phyloP scores from a whole-genome alignment of 1,140 invertebrate species.

The Diorhabda carinulata region DNA sequence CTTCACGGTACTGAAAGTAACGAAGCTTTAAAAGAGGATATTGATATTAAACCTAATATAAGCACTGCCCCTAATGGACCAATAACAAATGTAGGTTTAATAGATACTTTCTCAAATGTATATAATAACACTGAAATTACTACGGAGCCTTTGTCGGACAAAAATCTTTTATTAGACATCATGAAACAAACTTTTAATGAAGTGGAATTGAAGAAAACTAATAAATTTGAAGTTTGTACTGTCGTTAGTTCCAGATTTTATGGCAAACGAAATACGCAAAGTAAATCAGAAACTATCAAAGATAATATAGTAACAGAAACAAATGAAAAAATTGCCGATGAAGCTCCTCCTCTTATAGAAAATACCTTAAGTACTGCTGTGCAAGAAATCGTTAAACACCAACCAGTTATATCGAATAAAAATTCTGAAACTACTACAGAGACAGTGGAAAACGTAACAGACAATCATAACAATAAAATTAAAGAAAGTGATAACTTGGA shows the following conservation, averaged over 20 bases:
- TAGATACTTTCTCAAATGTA: conserved; percentile 43
- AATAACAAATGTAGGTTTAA: conserved; percentile 21
- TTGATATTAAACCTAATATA: conserved; percentile 9
- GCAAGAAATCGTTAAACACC: not conserved
- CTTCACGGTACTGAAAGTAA: conserved; percentile 47
- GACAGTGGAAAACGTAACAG: conserved; percentile 1
- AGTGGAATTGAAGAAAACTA: conserved; percentile 27
- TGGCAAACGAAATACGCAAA: conserved; percentile 8
- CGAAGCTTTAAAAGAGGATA: conserved; percentile 44
- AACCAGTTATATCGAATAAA: too few relatives aligned
- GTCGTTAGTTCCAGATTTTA: conserved; percentile 17
- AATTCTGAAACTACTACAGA: conserved; percentile 1
- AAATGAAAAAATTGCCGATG: not conserved
- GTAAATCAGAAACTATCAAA: conserved; percentile 9
- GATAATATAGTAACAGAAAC: conserved; percentile 4
- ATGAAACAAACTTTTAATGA: conserved; percentile 51
- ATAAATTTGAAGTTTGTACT: conserved; percentile 17
- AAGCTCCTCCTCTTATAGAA: not conserved
- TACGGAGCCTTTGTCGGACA: conserved; percentile 39
- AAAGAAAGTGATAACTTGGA: not conserved
- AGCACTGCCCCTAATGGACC: conserved; percentile 20
- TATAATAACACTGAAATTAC: conserved; percentile 19
- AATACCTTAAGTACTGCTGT: not conserved
- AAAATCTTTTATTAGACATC: conserved; percentile 46
- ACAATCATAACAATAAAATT: not conserved